These are phyloP conservation scores for Syngnathus acus DNA, from an alignment of 2,797 vertebrate species.

Conservation along the genomic window DNA sequence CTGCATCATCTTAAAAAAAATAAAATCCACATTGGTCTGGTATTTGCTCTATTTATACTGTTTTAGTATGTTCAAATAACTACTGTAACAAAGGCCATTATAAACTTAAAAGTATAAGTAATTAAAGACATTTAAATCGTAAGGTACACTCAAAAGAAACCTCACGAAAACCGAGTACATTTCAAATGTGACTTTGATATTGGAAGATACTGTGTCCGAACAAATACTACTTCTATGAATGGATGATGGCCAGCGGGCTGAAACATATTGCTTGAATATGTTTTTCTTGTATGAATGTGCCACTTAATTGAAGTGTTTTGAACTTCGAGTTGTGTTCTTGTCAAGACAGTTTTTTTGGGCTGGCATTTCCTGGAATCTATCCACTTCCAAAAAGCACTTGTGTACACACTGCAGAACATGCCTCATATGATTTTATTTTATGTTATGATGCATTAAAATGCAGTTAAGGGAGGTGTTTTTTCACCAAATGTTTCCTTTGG, in stretches of 20 bases:
- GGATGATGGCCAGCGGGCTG: conserved; percentile 28
- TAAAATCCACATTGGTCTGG: not conserved
- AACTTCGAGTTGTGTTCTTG: conserved; percentile 32
- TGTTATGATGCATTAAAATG: not conserved
- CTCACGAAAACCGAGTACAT: not conserved
- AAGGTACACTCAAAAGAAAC: not conserved
- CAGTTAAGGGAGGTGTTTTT: not conserved
- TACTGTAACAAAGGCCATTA: not conserved
- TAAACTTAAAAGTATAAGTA: too few species aligned
- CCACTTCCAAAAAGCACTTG: conserved; percentile 26
- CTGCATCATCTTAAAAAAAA: too few species aligned
- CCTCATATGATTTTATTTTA: conserved; percentile 18
- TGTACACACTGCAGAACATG: conserved; percentile 14
- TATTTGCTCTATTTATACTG: too few species aligned
- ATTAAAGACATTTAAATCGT: too few species aligned
- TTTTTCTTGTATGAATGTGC: conserved; percentile 26
- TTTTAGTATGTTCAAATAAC: not conserved
- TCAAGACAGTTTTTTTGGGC: conserved; percentile 32
- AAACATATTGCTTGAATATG: conserved; percentile 18
- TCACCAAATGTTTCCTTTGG: not conserved
- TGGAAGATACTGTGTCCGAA: not conserved
- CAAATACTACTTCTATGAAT: conserved; percentile 13
- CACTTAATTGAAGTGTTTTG: conserved; percentile 36
- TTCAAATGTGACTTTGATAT: not conserved
- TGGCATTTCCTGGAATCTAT: conserved; percentile 22